Percentiles rank a stretch among this genome's conserved stretches.
Conservation (phyloP, 2,113 vertebrate species). For the Gobius niger region DNA sequence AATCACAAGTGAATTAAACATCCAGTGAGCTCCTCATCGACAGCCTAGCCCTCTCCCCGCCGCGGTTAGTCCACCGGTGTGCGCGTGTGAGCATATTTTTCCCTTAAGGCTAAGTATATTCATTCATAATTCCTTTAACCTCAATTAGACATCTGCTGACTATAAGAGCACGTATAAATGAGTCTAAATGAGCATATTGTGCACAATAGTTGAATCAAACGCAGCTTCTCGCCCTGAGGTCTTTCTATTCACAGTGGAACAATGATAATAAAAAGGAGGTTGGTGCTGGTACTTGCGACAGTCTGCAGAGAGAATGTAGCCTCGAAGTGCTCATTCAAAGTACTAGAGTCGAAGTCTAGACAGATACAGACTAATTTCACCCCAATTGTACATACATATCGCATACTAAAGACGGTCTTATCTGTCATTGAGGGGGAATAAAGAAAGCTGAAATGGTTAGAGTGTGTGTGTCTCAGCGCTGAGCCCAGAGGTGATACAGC, state of each 20-base stretch:
- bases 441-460: background rate
- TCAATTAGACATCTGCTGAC: slow-evolving; percentile 69
- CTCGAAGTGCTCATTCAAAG: slow-evolving; percentile 22
- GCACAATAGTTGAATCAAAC: slow-evolving; percentile 38
- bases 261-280: slow-evolving; percentile 34
- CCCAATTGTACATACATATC: slow-evolving; percentile 4
- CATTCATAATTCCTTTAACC: slow-evolving; percentile 67
- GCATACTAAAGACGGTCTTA: slow-evolving; percentile 11
- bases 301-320: slow-evolving; percentile 5
- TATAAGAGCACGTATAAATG: slow-evolving; percentile 52
- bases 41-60: slow-evolving; percentile 47
- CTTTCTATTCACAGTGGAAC: slow-evolving; percentile 24
- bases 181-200: slow-evolving; percentile 48
- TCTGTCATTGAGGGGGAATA: slow-evolving; percentile 17
- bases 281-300: slow-evolving; percentile 7
- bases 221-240: slow-evolving; percentile 33
- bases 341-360: slow-evolving; percentile 2
- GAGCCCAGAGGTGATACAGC: slow-evolving; percentile 19
- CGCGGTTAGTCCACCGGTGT: slow-evolving; percentile 28
- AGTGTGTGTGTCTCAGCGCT: background rate
- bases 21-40: slow-evolving; percentile 40
- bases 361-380: slow-evolving; percentile 30
- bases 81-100: slow-evolving; percentile 15
- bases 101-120: slow-evolving; percentile 64
- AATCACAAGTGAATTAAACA: slow-evolving; percentile 59